These are phyloP conservation scores for Cydia amplana DNA, from an alignment of 1,140 invertebrate species.

Conservation along the genomic window DNA sequence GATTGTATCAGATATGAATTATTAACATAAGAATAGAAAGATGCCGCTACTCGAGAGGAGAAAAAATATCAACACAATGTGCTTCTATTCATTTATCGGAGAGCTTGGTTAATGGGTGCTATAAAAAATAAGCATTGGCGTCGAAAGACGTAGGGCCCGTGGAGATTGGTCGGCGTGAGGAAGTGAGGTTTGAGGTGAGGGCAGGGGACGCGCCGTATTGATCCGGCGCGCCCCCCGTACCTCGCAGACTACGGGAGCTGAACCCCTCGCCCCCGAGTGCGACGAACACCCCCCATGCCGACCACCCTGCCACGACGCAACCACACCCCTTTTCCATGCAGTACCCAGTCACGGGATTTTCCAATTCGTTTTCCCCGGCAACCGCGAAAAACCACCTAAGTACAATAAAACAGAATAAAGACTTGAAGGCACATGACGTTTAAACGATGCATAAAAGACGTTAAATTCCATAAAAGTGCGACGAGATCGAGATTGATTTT, in stretches of 20 bases:
- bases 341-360: constrained; percentile 75
- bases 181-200: constrained; percentile 43
- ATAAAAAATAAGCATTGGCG: constrained; percentile 75
- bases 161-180: constrained; percentile 63
- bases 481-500: constrained; percentile 17
- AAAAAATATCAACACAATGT: constrained; percentile 60
- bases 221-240: constrained; percentile 55
- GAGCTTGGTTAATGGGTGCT: constrained; percentile 69
- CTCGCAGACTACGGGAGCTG: constrained; percentile 67
- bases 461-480: neutral
- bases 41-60: constrained; percentile 41
- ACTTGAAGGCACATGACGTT: neutral
- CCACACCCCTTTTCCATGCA: constrained; percentile 75
- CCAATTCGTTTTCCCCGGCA: constrained; percentile 73
- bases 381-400: constrained; percentile 47
- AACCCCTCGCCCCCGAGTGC: constrained; percentile 48
- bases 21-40: constrained; percentile 37
- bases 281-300: constrained; percentile 45
- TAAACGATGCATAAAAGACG: constrained; percentile 10
- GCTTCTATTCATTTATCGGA: constrained; percentile 68
- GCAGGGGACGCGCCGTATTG: constrained; percentile 67
- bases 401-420: constrained; percentile 6
- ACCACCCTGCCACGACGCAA: constrained; percentile 58
- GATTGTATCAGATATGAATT: constrained; percentile 36
- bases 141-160: constrained; percentile 75